Conservation (phyloP, 2,797 vertebrate species). For the Chlorospingus semifuscus region DNA sequence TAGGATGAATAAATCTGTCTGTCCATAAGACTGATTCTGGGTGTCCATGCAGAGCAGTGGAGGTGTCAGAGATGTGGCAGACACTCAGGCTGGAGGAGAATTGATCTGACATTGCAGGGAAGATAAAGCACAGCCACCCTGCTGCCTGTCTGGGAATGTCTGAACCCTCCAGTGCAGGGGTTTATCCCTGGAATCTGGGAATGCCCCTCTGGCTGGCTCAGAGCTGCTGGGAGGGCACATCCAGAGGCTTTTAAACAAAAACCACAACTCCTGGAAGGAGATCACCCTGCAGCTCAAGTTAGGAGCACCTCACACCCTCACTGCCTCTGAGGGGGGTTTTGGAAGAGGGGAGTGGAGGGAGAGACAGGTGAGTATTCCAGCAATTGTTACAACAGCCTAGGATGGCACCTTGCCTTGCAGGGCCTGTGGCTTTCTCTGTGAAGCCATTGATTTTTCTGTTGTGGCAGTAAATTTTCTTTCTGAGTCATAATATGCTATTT, state of each 20-base stretch:
- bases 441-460: neutral
- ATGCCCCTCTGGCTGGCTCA: rapidly evolving
- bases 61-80: neutral
- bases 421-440: neutral
- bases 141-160: neutral
- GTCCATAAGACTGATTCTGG: neutral
- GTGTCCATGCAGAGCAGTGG: neutral
- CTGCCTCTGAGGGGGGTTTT: neutral
- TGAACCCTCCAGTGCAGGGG: no score
- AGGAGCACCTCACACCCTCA: no score
- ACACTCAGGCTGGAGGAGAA: neutral
- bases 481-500: rapidly evolving
- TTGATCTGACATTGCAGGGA: neutral
- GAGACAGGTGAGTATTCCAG: neutral
- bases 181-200: neutral
- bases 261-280: neutral
- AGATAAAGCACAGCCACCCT: no score
- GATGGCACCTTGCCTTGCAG: neutral
- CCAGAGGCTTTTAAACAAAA: neutral
- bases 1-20: neutral
- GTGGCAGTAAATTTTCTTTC: neutral
- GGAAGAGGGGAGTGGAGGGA: neutral
- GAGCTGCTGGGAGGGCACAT: neutral
- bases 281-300: neutral
- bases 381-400: rapidly evolving